These are phyloP conservation scores for Pelobates cultripes DNA, from an alignment of 2,797 vertebrate genomes.

Conservation along the genomic window DNA sequence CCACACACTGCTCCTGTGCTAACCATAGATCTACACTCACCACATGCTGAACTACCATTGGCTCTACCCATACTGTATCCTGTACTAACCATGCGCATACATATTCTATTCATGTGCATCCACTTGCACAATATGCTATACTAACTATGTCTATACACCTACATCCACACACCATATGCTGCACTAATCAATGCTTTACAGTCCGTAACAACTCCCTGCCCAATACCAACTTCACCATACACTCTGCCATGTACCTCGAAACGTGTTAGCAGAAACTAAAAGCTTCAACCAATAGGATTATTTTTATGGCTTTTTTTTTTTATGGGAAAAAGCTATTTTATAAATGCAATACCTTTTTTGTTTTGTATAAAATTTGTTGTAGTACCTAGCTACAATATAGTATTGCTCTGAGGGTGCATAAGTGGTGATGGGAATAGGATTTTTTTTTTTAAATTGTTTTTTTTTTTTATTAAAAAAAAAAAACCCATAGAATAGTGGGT, in stretches of 20 bases:
- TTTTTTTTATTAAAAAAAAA: neutral
- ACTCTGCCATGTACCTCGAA: slow-evolving; percentile 5
- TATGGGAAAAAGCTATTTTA: neutral
- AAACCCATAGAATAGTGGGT: slow-evolving; percentile 4
- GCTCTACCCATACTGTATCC: neutral
- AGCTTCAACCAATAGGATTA: slow-evolving; percentile 45
- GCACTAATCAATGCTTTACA: slow-evolving; percentile 1
- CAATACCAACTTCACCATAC: neutral
- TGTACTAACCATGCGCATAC: neutral
- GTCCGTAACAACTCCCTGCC: neutral
- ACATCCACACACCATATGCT: neutral
- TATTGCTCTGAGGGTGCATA: neutral
- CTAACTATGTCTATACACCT: neutral
- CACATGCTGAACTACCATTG: too few relatives aligned
- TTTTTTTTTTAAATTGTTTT: neutral
- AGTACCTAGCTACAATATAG: slow-evolving; percentile 1
- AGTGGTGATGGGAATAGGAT: slow-evolving; percentile 20
- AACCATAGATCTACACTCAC: too few relatives aligned
- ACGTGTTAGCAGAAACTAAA: slow-evolving; percentile 33
- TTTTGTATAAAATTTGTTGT: slow-evolving; percentile 42
- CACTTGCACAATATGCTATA: neutral
- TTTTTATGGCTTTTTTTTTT: slow-evolving; percentile 31
- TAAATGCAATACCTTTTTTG: slow-evolving; percentile 25
- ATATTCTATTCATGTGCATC: too few relatives aligned
- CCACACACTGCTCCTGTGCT: too few relatives aligned